Evolutionary conservation across 2,888 invertebrate species (phyloP), one percentile per base, ranked within the genome.

Genomic region (Odontomyia ornata): DNA sequence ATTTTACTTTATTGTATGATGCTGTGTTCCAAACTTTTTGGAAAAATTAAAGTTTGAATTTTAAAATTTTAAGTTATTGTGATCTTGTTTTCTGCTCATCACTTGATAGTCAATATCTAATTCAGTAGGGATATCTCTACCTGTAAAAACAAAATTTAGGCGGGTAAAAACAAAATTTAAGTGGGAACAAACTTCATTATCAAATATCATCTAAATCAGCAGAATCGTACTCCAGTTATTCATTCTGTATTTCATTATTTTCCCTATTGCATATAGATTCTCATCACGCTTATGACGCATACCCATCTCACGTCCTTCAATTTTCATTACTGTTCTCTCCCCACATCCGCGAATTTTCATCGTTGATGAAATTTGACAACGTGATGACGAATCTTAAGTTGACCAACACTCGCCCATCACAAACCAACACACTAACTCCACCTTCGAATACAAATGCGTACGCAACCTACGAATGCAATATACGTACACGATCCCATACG

Each of bases 311-410:
- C 36, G 23, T 36, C 30, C 3, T 62, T 25, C 65, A n/a, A n/a
- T 43, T 65, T 65, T 65, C 43, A 18, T 36, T 36, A 30, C 43
- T 21, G 36, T 36, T 36, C 9, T 36, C 5, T 36, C 36, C 36
- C 9, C 36, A 36, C 3, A 4, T 52, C 52, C 3, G 7, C 52
- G 4, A 52, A 52, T 13, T 52, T 13, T n/a, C 18, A n/a, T 18
- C 52, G 15, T 52, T 23, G 47, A 25, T 43, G 69, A 69, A 69
- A 69, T 46, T 47, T 69, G 69, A 69, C 69, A 69, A 67, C 67
- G 46, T 43, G 67, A 67, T 46, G 67, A 67, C 67, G 46, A 69
- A 47, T 15, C n/a, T 27, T 27, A 23, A 60, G 25, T n/a, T n/a
- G n/a, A 25, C 60, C 60, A 65, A 65, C 65, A 30, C 30, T 36